Evolutionary conservation across 2,888 invertebrate genomes (phyloP).

Genomic region (Gibbula magus): DNA sequence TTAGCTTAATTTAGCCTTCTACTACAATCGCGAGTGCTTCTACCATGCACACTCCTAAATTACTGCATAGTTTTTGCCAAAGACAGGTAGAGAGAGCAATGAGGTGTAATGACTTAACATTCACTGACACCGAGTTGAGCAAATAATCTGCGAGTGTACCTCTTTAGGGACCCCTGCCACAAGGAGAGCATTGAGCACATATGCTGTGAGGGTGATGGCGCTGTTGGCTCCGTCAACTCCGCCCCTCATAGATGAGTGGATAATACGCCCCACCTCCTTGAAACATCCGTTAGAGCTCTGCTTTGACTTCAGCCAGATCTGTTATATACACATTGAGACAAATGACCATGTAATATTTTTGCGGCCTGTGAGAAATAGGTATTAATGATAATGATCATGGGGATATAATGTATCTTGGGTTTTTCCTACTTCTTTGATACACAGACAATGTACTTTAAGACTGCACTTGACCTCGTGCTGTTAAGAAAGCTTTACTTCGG

Average conservation of each 20-base stretch:
- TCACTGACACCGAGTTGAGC: too few species aligned
- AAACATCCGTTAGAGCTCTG: slow-evolving; percentile 86
- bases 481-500: too few species aligned
- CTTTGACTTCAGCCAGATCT: slow-evolving; percentile 48
- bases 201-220: slow-evolving; percentile 86
- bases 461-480: too few species aligned
- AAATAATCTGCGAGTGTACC: too few species aligned
- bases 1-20: neutral
- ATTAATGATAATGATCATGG: too few species aligned
- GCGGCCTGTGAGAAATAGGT: too few species aligned
- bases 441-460: too few species aligned
- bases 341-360: too few species aligned
- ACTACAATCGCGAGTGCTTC: neutral
- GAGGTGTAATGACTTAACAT: too few species aligned
- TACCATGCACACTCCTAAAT: neutral
- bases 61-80: too few species aligned
- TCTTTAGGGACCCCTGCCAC: slow-evolving; percentile 74
- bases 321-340: neutral
- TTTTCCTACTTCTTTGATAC: too few species aligned
- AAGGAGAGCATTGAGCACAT: slow-evolving; percentile 84
- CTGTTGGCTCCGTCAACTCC: slow-evolving; percentile 77
- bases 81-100: neutral
- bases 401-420: too few species aligned
- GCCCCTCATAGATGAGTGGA: slow-evolving; percentile 83
- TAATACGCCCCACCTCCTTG: slow-evolving; percentile 82